These are phyloP conservation scores for Rhipidura dahli DNA, from an alignment of 2,113 vertebrate genomes.

Conservation along the genomic window DNA sequence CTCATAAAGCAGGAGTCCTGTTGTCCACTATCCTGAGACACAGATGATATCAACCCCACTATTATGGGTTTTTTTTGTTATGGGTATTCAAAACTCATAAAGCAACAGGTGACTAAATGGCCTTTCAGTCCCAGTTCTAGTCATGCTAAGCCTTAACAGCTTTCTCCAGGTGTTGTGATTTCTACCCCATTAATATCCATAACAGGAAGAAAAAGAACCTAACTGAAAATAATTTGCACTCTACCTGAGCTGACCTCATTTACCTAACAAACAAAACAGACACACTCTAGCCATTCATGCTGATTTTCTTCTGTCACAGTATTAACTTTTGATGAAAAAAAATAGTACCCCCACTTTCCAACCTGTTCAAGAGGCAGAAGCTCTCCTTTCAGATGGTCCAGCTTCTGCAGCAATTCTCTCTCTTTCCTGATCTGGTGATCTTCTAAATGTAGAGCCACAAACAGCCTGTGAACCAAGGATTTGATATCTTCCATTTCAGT, in stretches of 20 bases:
- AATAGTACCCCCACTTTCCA: not conserved
- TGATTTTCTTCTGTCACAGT: not conserved
- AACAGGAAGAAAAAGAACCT: not conserved
- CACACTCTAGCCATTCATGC: not conserved
- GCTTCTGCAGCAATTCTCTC: slow-evolving; percentile 76
- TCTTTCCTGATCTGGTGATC: slow-evolving; percentile 82
- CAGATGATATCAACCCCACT: not conserved
- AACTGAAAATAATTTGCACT: not conserved
- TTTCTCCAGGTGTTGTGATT: not conserved
- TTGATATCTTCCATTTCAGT: slow-evolving; percentile 77
- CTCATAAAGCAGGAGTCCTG: not conserved
- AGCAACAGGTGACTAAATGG: not conserved
- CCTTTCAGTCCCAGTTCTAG: not conserved
- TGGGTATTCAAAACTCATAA: not conserved
- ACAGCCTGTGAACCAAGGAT: slow-evolving; percentile 83
- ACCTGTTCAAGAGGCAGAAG: slow-evolving; percentile 89
- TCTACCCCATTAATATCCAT: not conserved
- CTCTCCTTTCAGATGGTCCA: slow-evolving; percentile 83
- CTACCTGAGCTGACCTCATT: not conserved
- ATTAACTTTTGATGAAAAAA: not conserved
- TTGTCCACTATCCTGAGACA: not conserved
- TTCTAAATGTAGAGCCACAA: slow-evolving; percentile 80
- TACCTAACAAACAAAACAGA: not conserved
- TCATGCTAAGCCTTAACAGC: not conserved
- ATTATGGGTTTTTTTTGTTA: not conserved